Conservation (phyloP, 1,140 invertebrate genomes). For the Platyura marginata region DNA sequence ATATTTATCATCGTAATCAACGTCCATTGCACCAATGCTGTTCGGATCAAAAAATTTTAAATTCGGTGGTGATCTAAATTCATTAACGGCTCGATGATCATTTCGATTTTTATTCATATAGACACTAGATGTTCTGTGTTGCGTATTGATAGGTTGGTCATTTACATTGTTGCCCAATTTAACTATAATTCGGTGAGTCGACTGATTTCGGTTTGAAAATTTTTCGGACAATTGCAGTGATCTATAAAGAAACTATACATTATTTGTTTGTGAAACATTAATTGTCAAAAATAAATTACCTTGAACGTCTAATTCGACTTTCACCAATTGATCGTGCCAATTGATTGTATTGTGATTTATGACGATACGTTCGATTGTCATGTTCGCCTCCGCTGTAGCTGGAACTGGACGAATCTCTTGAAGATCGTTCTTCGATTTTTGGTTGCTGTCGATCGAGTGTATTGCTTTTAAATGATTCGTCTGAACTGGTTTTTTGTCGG, state of each 20-base stretch:
- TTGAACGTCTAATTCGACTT: constrained; percentile 19
- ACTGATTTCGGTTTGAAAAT: constrained; percentile 16
- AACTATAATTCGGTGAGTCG: constrained; percentile 14
- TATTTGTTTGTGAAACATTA: too few relatives aligned
- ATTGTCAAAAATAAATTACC: constrained; percentile 12
- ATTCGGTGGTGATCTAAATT: too few relatives aligned
- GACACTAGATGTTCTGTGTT: background rate
- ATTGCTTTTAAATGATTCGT: constrained; percentile 13
- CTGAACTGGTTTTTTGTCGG: background rate
- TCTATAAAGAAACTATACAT: constrained; percentile 8
- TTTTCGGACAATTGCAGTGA: constrained; percentile 21
- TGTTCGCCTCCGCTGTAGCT: constrained; percentile 19
- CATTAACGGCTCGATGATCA: background rate
- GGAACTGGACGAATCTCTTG: constrained; percentile 22
- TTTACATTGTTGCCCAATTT: constrained; percentile 6
- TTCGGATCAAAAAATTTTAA: constrained; percentile 13
- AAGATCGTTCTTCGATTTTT: constrained; percentile 15
- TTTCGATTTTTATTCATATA: background rate
- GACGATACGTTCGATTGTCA: constrained; percentile 11
- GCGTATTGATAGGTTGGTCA: background rate
- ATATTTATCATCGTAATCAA: constrained; percentile 19
- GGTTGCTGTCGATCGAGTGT: constrained; percentile 17
- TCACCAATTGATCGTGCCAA: constrained; percentile 15
- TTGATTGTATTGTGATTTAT: constrained; percentile 6
- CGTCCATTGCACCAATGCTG: constrained; percentile 21